Percentiles rank a stretch among this genome's conserved stretches.
phyloP scores from a whole-genome alignment of 2,888 invertebrate species.

The Oegoconia quadripuncta region DNA sequence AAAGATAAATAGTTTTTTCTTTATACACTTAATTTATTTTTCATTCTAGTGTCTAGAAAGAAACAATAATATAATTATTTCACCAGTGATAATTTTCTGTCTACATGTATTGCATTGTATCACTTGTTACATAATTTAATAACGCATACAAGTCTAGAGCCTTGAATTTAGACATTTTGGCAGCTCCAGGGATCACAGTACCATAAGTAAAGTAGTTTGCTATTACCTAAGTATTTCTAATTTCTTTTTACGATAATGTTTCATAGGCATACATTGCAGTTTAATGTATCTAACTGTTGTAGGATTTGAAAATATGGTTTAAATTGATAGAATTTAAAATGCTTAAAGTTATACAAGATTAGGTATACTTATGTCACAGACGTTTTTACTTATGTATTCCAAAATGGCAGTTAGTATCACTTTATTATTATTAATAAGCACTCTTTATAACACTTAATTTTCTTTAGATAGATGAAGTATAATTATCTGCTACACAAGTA shows the following conservation, averaged over 20 bases:
- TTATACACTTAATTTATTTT: conserved; percentile 10
- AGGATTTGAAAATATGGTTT: too few relatives aligned
- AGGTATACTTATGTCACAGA: too few relatives aligned
- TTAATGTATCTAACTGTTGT: too few relatives aligned
- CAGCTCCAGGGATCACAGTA: conserved; percentile 32
- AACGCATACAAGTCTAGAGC: not conserved
- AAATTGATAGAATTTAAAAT: too few relatives aligned
- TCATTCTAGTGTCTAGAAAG: conserved; percentile 11
- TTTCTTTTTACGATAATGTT: too few relatives aligned
- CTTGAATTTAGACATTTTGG: conserved; percentile 29
- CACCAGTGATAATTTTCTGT: conserved; percentile 9
- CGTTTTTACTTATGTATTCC: conserved; percentile 9
- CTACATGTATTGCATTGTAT: conserved; percentile 9
- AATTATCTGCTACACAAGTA: conserved; percentile 19
- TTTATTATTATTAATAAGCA: conserved; percentile 42
- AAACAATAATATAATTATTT: conserved; percentile 11
- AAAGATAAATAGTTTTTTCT: not conserved
- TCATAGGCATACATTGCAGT: too few relatives aligned
- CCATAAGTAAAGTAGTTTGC: not conserved
- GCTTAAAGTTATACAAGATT: too few relatives aligned
- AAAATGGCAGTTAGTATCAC: conserved; percentile 72
- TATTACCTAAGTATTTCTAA: too few relatives aligned
- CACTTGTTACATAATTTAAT: conserved; percentile 6
- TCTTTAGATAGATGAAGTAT: conserved; percentile 7
- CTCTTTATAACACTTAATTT: conserved; percentile 31